Evolutionary conservation across 2,888 invertebrate genomes (phyloP), one percentile per base, ranked within the genome.

Genomic region (Rotaria socialis): DNA sequence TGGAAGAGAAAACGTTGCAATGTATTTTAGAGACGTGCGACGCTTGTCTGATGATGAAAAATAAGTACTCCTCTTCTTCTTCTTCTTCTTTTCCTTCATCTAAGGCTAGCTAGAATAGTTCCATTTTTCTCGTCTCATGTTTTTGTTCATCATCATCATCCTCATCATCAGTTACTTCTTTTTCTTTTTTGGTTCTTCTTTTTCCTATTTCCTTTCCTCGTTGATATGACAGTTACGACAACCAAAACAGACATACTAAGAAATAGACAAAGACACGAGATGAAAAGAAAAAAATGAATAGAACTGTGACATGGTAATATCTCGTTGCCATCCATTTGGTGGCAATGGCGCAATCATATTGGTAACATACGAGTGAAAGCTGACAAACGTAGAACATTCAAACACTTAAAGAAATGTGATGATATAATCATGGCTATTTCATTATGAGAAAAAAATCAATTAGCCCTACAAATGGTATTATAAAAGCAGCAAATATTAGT

Each of bases 91-190:
- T 52, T 52, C 52, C 52, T 52, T 67, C 35, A 35, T 16, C 19
- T 4, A 67, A 67, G n/a, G 3, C 67, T 35, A 16, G 35, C 2
- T 4, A 35, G 35, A 35, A 67, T 41, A 19, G 4, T 67, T 67
- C 67, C 35, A 67, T 67, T 35, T 41, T 67, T 67, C 67, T 35
- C 67, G 35, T 67, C 67, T 14, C 67, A 35, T 67, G 67, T 67
- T 67, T 67, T 67, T 67, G 67, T 67, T 67, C 67, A 67, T 67
- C 35, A 41, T 35, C 67, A 67, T 67, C 67, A 35, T 35, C 67
- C 8, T 67, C 60, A 16, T 35, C 14, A 41, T 35, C 67, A 52
- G 52, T 52, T 60, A 27, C n/a, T 60, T 35, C 56, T 27, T 67
- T 41, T 16, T 35, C 3, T 55, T 55, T 22, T 55, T 55, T 7